Conservation (phyloP, 30 jellyfish, hydroid and myxozoan species). For the Aurelia sp. region DNA sequence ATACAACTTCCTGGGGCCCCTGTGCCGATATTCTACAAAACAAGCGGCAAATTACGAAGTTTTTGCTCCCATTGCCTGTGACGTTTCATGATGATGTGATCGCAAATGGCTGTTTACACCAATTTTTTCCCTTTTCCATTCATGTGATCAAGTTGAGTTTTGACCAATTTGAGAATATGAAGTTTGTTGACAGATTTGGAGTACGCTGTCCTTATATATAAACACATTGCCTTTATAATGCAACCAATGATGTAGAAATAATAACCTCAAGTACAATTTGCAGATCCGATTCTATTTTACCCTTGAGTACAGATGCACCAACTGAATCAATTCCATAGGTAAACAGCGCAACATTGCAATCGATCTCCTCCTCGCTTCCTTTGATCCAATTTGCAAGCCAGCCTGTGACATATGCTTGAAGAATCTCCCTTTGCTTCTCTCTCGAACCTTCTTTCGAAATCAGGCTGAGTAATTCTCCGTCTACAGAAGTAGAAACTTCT, state of each 20-base stretch:
- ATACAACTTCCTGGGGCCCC: too few relatives aligned
- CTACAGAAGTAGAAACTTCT: neutral
- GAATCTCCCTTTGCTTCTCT: slow-evolving; percentile 35
- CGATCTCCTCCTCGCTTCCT: slow-evolving; percentile 67
- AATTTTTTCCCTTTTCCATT: too few relatives aligned
- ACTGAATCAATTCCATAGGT: slow-evolving; percentile 70
- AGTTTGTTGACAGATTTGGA: too few relatives aligned
- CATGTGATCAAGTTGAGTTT: too few relatives aligned
- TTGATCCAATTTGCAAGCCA: slow-evolving; percentile 58
- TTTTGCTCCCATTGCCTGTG: too few relatives aligned
- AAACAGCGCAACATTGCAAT: slow-evolving; percentile 41
- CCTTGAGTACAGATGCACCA: slow-evolving; percentile 57
- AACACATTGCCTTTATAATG: neutral
- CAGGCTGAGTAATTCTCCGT: slow-evolving; percentile 6
- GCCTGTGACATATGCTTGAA: neutral
- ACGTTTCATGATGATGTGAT: too few relatives aligned
- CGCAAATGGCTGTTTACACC: too few relatives aligned
- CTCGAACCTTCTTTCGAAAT: slow-evolving; percentile 6
- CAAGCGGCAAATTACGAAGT: too few relatives aligned
- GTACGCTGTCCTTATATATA: too few relatives aligned
- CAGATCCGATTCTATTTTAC: slow-evolving; percentile 9
- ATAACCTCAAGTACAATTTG: slow-evolving; percentile 52
- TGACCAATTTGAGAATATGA: too few relatives aligned
- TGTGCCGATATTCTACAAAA: too few relatives aligned
- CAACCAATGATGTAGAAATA: neutral